Percentiles rank a stretch among this genome's conserved stretches.
phyloP scores from a whole-genome alignment of 2,113 vertebrate species.

The Aspidoscelis tigris region DNA sequence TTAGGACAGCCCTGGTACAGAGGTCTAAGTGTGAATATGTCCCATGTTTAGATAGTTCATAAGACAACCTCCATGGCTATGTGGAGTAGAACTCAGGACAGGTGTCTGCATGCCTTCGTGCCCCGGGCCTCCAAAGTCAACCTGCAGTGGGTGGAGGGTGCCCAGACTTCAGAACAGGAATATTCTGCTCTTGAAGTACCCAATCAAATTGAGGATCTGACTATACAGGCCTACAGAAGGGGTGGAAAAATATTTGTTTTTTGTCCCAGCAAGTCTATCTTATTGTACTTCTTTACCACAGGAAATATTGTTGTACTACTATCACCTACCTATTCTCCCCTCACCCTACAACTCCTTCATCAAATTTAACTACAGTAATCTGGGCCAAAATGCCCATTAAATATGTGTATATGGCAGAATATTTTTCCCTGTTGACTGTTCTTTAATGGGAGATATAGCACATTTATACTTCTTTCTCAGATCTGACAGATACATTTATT shows the following conservation, averaged over 20 bases:
- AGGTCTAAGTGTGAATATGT: too few species aligned
- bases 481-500: constrained; percentile 67
- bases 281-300: background rate
- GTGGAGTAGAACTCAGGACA: too few species aligned
- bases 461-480: constrained; percentile 62
- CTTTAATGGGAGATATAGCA: constrained; percentile 58
- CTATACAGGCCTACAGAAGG: background rate
- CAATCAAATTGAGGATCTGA: too few species aligned
- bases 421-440: constrained; percentile 56
- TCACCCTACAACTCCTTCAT: constrained; percentile 24
- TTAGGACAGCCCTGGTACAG: too few species aligned
- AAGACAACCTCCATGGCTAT: too few species aligned
- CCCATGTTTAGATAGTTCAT: too few species aligned
- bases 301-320: constrained; percentile 17
- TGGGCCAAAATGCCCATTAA: constrained; percentile 47
- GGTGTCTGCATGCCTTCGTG: too few species aligned
- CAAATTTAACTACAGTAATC: constrained; percentile 46
- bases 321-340: background rate
- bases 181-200: too few species aligned
- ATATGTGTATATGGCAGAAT: constrained; percentile 49
- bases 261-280: constrained; percentile 22
- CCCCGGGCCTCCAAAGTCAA: too few species aligned
- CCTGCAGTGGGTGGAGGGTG: too few species aligned
- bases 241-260: constrained; percentile 8
- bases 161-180: too few species aligned